Base-by-base conservation (phyloP, 2,113 vertebrate species). In the Epinephelus lanceolatus region DNA sequence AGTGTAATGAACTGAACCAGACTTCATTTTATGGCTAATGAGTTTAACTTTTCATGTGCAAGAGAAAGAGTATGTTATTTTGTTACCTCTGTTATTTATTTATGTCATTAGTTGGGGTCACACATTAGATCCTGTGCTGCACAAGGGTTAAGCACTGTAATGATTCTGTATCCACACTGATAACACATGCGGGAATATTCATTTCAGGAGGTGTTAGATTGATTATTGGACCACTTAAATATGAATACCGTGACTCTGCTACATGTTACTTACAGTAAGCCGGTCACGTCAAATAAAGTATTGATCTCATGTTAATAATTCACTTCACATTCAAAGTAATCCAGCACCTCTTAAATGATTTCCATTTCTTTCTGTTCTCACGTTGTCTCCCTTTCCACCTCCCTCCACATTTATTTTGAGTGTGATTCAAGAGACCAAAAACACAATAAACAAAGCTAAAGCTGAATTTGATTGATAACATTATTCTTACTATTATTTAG, bases 141-240 rank as follows among this genome's bases (percentile, higher is more conserved):
- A 65, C 17, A 37, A 18, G 66, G n/a, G 47, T 69, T 17, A 17
- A 53, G 19, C 27, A n/a, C 4, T 37, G 19, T 33, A 52, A 21
- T 6, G n/a, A 6, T 17, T 68, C 45, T 66, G 42, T 15, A 11
- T 56, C 33, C 14, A 17, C 4, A 19, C 11, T 71, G 53, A 59
- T 47, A 8, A 59, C 18, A 19, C 5, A 25, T 45, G 10, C 1
- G 8, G 6, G 1, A 19, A 72, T 47, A 8, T 47, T 42, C 5
- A 51, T 56, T 63, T 56, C 51, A 52, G n/a, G 70, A 51, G 14
- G 21, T 49, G 17, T 57, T 19, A 21, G 2, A 52, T 67, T 1
- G 78, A 66, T 42, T 18, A 42, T 51, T 71, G 9, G 30, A 57
- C 62, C 52, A 45, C 40, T 52, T 65, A 14, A 55, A 57, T 42